Base-by-base conservation (phyloP, 2,113 vertebrate genomes). In the Typhlomys cinereus region DNA sequence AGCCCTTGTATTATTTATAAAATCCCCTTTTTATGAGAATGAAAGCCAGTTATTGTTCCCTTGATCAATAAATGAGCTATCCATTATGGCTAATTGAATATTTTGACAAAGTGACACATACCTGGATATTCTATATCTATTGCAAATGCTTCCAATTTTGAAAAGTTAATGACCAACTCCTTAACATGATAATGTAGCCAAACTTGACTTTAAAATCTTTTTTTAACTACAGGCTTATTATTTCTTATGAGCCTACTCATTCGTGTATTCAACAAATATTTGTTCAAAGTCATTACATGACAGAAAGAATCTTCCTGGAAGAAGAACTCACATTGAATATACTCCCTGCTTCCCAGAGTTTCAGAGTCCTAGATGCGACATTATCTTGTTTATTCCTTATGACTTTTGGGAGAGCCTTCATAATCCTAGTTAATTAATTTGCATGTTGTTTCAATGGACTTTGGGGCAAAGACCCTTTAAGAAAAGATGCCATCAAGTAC, bases 21-120 rank as follows among this genome's bases (percentile, higher is more conserved):
- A 80, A 17, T 36, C 23, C 11, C 50, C 92, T 87, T 92, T 91
- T 69, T 88, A 82, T 92, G 74, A 95, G 82, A 94, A 91, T 54
- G 74, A 80, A 86, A 87, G 64, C 57, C 66, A 91, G 59, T 90
- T 95, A 20, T 75, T 85, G 69, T 91, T 96, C 34, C 52, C 85
- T 92, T 70, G 69, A 66, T 82, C 78, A 94, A 67, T 87, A 92
- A 91, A 39, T 84, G 39, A 29, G 81, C 76, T 74, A 73, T 73
- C 20, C 17, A 2, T 79, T 79, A 41, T 78, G 71, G 48, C 69
- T 93, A 80, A 90, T 62, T 91, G 81, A 87, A 39, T 92, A 71
- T 80, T 91, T 96, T 92, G 25, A 91, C 54, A 84, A 92, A 86
- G 71, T 64, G 59, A 36, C 73, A 23, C 61, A n/a, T 3, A 34